phyloP scores from a whole-genome alignment of 1,140 invertebrate genomes.

The Tachypleus tridentatus region DNA sequence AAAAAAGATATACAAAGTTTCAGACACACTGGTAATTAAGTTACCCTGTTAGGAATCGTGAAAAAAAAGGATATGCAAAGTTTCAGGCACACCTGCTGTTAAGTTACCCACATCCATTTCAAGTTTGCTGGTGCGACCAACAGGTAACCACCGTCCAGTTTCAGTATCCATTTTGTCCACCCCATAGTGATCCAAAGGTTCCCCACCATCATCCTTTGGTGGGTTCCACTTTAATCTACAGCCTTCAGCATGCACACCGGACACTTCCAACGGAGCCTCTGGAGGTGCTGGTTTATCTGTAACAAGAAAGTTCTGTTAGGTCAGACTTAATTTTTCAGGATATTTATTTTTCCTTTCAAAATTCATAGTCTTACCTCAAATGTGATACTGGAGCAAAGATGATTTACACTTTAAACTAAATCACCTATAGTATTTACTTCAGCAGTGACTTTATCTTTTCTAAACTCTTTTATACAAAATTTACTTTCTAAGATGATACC shows the following conservation, averaged over 20 bases:
- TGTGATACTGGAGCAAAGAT: too few relatives aligned
- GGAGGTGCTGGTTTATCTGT: conserved; percentile 81
- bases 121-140: conserved; percentile 63
- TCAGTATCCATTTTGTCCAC: conserved; percentile 92
- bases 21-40: too few relatives aligned
- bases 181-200: conserved; percentile 84
- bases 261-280: conserved; percentile 69
- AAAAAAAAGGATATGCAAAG: background rate
- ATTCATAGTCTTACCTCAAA: too few relatives aligned
- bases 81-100: conserved; percentile 53
- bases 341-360: too few relatives aligned
- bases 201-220: conserved; percentile 87
- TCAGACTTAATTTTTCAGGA: background rate
- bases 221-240: conserved; percentile 85
- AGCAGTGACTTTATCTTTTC: too few relatives aligned
- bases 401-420: too few relatives aligned
- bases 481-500: too few relatives aligned
- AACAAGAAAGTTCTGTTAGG: conserved; percentile 31
- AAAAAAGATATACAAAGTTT: too few relatives aligned
- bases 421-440: too few relatives aligned
- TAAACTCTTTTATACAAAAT: too few relatives aligned
- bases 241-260: conserved; percentile 80
- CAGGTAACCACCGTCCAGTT: conserved; percentile 77
- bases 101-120: conserved; percentile 79
- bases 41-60: conserved; percentile 51